Conservation (phyloP, 2,888 invertebrate species). For the Chrysina gloriosa region DNA sequence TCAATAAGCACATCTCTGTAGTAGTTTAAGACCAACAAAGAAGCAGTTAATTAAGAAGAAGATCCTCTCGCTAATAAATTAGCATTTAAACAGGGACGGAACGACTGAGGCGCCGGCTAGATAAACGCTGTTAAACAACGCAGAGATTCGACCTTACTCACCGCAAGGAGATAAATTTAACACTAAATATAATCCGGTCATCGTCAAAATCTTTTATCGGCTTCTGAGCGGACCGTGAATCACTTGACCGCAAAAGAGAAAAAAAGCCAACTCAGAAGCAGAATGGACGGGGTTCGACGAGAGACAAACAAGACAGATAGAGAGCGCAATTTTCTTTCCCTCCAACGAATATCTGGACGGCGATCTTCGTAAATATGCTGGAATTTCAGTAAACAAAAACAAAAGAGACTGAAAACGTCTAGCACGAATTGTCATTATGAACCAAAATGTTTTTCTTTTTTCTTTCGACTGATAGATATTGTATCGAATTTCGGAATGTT, state of each 20-base stretch:
- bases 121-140: constrained; percentile 27
- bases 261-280: not conserved
- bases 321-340: not conserved
- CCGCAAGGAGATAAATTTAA: constrained; percentile 25
- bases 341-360: constrained; percentile 6
- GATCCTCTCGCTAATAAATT: constrained; percentile 11
- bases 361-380: constrained; percentile 9
- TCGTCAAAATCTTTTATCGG: constrained; percentile 29
- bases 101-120: constrained; percentile 13
- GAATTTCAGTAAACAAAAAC: constrained; percentile 6
- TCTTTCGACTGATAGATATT: too few relatives aligned
- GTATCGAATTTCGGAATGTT: too few relatives aligned
- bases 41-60: not conserved
- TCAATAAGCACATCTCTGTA: not conserved
- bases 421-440: too few relatives aligned
- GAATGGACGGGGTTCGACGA: constrained; percentile 6
- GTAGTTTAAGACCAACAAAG: not conserved
- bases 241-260: constrained; percentile 36
- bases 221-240: constrained; percentile 15
- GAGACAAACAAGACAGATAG: constrained; percentile 11
- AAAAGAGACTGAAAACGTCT: not conserved
- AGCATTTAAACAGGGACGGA: constrained; percentile 12
- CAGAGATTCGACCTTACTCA: constrained; percentile 28
- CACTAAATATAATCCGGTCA: constrained; percentile 21
- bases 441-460: too few relatives aligned